Percentiles rank a stretch among this genome's conserved stretches.
Conservation (phyloP, 2,888 invertebrate species). For the Dicyrtomina minuta region DNA sequence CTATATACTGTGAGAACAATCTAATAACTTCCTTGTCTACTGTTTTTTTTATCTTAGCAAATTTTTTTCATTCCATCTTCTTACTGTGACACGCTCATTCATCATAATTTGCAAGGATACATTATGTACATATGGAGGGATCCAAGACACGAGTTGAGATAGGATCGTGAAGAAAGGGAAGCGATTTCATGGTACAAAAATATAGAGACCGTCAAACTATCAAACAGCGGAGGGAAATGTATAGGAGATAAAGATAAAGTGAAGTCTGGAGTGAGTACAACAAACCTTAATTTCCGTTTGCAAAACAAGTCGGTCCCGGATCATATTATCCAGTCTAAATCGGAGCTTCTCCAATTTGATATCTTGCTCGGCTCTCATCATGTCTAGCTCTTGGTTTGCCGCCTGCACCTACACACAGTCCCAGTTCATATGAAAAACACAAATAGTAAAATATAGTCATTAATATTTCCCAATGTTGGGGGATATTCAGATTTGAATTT, state of each 20-base stretch:
- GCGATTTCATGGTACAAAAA: background rate
- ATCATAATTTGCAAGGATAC: slow-evolving; percentile 26
- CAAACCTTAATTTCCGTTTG: slow-evolving; percentile 34
- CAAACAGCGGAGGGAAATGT: too few relatives aligned
- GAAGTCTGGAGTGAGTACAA: background rate
- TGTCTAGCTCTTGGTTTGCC: slow-evolving; percentile 19
- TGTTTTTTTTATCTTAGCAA: too few relatives aligned
- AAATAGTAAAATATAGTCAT: background rate
- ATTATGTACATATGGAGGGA: background rate
- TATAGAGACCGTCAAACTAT: background rate
- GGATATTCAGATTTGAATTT: too few relatives aligned
- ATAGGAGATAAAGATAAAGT: background rate
- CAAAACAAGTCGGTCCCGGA: slow-evolving; percentile 19
- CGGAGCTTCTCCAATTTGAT: slow-evolving; percentile 22
- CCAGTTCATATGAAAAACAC: background rate
- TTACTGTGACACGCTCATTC: slow-evolving; percentile 16
- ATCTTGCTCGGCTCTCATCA: slow-evolving; percentile 27
- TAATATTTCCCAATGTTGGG: background rate
- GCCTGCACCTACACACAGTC: slow-evolving; percentile 12
- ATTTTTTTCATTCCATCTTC: too few relatives aligned
- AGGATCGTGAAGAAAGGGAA: background rate
- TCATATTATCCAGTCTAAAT: slow-evolving; percentile 20
- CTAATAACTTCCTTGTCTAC: background rate
- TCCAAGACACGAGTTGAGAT: too few relatives aligned
- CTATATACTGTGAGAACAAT: background rate